Conservation (phyloP, 2,888 invertebrate species). For the Rhorus exstirpatorius region DNA sequence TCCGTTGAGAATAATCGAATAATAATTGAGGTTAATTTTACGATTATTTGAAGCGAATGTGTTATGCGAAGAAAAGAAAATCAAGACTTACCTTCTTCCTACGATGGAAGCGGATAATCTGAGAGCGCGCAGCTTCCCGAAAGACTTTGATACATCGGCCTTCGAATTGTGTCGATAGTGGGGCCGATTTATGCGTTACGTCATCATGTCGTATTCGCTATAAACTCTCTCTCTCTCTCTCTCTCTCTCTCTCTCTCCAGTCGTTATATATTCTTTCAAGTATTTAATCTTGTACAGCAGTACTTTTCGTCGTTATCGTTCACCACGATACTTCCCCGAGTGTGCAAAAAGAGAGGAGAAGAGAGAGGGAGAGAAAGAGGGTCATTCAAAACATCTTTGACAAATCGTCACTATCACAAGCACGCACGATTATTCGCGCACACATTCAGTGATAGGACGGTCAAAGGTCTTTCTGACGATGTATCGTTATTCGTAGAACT, state of each 20-base stretch:
- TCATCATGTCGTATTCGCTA: conserved; percentile 68
- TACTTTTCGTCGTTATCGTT: conserved; percentile 29
- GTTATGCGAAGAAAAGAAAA: background rate
- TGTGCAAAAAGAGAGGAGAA: background rate
- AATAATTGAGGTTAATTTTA: background rate
- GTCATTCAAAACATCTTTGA: conserved; percentile 25
- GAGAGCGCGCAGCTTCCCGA: conserved; percentile 68
- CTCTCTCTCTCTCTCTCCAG: conserved; percentile 8
- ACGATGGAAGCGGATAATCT: conserved; percentile 78
- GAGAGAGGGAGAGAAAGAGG: conserved; percentile 13
- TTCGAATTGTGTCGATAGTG: conserved; percentile 72
- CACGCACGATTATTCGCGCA: conserved; percentile 5
- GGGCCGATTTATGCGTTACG: conserved; percentile 76
- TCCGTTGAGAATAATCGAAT: too few relatives aligned
- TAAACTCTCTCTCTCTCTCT: conserved; percentile 1
- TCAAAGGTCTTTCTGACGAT: conserved; percentile 45
- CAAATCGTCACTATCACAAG: background rate
- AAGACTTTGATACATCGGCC: conserved; percentile 79
- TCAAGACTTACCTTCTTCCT: conserved; percentile 73
- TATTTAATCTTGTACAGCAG: background rate
- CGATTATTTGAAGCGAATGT: background rate
- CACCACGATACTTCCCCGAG: background rate
- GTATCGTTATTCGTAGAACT: conserved; percentile 35
- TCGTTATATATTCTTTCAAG: conserved; percentile 6
- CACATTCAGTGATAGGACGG: conserved; percentile 56